Evolutionary conservation across 2,113 vertebrate genomes (phyloP).

Genomic region (Nyctibius bracteatus): DNA sequence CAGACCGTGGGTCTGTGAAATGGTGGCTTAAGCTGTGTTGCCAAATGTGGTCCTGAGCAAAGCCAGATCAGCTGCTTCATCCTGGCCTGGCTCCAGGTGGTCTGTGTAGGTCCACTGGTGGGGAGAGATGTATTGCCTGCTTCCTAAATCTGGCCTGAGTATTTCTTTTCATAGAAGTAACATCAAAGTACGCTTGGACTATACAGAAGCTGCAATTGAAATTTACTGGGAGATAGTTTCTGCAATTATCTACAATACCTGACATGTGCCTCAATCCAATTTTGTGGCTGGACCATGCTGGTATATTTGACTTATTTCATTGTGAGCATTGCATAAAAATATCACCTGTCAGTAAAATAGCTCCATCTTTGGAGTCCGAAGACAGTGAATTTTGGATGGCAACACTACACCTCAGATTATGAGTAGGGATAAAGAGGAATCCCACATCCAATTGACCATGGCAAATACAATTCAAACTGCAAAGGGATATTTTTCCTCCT

Average conservation of each 20-base stretch:
- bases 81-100: neutral
- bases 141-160: neutral
- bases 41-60: neutral
- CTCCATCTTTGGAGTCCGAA: neutral
- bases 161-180: neutral
- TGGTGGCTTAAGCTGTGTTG: neutral
- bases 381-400: neutral
- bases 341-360: neutral
- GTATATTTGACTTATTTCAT: neutral
- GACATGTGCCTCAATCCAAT: neutral
- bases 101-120: neutral
- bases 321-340: neutral
- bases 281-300: neutral
- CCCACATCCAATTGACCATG: conserved; percentile 25
- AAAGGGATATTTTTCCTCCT: conserved; percentile 42
- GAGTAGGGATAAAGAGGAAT: conserved; percentile 9
- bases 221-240: neutral
- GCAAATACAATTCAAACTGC: conserved; percentile 58
- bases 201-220: neutral
- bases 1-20: neutral
- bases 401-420: neutral
- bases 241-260: neutral
- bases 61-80: neutral
- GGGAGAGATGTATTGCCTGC: neutral
- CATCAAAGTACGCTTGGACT: neutral